These are phyloP conservation scores for Protonibea diacanthus DNA, from an alignment of 2,797 vertebrate species.

Conservation along the genomic window DNA sequence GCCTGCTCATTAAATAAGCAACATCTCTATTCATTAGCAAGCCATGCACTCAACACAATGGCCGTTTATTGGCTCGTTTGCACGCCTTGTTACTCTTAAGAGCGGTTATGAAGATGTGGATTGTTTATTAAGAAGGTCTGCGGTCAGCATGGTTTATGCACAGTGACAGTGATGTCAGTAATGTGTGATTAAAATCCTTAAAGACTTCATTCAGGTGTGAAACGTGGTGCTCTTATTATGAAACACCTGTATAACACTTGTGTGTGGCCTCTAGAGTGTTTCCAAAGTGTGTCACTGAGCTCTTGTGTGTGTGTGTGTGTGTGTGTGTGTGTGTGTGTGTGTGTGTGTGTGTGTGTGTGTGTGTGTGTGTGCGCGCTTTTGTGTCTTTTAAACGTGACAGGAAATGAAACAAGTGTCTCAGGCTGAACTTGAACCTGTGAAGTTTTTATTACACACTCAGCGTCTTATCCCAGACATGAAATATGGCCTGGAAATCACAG, in stretches of 20 bases:
- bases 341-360: too few species aligned
- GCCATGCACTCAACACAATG: slow-evolving; percentile 21
- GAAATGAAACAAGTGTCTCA: neutral
- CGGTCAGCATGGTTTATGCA: neutral
- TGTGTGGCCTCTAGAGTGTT: neutral
- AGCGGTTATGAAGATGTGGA: neutral
- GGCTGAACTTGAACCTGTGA: neutral
- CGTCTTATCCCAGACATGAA: neutral
- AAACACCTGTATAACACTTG: neutral
- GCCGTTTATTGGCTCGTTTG: slow-evolving; percentile 8
- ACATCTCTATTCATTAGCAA: slow-evolving; percentile 24
- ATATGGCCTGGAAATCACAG: neutral
- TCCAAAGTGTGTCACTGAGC: neutral
- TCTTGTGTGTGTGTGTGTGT: neutral
- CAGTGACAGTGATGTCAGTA: neutral
- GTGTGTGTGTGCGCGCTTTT: too few species aligned
- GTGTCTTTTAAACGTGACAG: neutral
- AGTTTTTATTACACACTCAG: neutral
- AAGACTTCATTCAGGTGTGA: neutral
- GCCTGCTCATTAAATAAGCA: slow-evolving; percentile 44
- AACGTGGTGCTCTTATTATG: neutral
- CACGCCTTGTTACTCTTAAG: neutral
- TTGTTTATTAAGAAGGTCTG: neutral
- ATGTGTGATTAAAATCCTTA: neutral
- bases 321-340: neutral